Conservation (phyloP, 1,140 invertebrate species). For the Sitophilus oryzae region DNA sequence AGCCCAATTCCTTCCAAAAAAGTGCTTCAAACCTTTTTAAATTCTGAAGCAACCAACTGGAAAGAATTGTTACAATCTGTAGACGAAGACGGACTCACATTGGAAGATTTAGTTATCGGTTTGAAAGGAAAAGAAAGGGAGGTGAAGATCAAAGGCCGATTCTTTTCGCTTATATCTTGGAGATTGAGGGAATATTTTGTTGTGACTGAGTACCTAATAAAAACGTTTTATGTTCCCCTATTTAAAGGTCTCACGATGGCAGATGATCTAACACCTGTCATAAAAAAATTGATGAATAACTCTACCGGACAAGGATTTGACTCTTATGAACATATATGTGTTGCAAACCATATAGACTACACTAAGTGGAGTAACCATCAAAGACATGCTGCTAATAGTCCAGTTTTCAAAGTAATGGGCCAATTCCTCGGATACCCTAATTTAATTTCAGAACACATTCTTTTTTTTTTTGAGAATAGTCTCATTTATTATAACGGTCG, state of each 20-base stretch:
- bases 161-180: neutral
- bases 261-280: neutral
- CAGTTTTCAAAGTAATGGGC: no score
- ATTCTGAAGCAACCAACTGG: neutral
- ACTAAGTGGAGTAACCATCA: neutral
- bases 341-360: neutral
- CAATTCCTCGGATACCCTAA: no score
- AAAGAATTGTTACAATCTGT: neutral
- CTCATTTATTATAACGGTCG: no score
- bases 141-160: neutral
- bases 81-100: neutral
- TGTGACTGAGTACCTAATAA: neutral
- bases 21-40: neutral
- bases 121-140: neutral
- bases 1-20: neutral
- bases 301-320: neutral
- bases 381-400: neutral
- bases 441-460: no score
- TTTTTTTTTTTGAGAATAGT: no score
- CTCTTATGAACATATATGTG: neutral
- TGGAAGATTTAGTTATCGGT: neutral
- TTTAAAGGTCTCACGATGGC: neutral
- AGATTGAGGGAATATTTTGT: neutral
- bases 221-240: neutral
- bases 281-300: neutral